A percentile compares a stretch with the other conserved stretches of the same genome.
phyloP scores from a whole-genome alignment of 1,140 invertebrate species.

The Zaprionus ornatus region DNA sequence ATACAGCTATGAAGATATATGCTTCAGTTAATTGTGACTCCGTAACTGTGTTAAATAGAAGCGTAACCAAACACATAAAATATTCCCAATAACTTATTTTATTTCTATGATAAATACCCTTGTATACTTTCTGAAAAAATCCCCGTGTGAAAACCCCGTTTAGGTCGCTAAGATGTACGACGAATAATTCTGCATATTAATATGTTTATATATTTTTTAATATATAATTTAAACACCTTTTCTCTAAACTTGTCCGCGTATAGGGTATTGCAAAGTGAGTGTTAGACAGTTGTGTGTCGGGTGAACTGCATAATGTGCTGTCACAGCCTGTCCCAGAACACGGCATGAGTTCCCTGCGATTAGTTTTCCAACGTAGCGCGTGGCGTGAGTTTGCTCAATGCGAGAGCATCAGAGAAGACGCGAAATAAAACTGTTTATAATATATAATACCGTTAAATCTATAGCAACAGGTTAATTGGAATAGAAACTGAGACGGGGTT shows the following conservation, averaged over 20 bases:
- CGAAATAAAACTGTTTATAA: conserved; percentile 6
- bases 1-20: neutral
- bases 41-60: too few relatives aligned
- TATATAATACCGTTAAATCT: conserved; percentile 14
- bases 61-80: neutral
- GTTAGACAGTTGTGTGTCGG: conserved; percentile 17
- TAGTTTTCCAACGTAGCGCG: conserved; percentile 68
- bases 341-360: conserved; percentile 23
- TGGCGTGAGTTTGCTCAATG: conserved; percentile 57
- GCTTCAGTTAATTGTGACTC: too few relatives aligned
- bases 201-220: neutral
- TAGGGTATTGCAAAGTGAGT: conserved; percentile 27
- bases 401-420: conserved; percentile 11
- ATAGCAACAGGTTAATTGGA: conserved; percentile 27
- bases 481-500: conserved; percentile 10
- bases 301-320: conserved; percentile 37
- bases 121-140: neutral
- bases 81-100: neutral
- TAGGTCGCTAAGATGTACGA: neutral
- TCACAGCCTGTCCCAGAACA: conserved; percentile 28
- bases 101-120: neutral
- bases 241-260: neutral
- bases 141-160: neutral
- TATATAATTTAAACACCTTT: neutral
- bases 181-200: neutral